These are phyloP conservation scores for Narcine bancroftii DNA, from an alignment of 2,113 vertebrate genomes.

Conservation along the genomic window DNA sequence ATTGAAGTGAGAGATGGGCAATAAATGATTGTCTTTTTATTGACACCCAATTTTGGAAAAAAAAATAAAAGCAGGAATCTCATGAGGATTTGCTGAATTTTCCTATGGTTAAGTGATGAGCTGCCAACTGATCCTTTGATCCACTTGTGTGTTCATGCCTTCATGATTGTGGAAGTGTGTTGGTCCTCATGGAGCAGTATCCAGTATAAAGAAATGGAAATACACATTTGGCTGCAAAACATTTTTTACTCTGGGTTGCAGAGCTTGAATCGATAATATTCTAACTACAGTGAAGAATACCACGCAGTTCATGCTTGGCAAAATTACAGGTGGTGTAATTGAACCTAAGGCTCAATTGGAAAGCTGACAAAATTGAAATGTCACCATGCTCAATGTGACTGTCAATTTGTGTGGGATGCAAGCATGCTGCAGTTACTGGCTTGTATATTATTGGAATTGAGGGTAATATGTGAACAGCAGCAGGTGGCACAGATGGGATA, in stretches of 20 bases:
- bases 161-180: not conserved
- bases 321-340: not conserved
- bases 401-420: constrained; percentile 32
- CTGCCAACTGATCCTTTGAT: not conserved
- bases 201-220: not conserved
- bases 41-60: too few relatives aligned
- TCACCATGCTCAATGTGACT: constrained; percentile 29
- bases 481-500: constrained; percentile 16
- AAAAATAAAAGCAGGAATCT: too few relatives aligned
- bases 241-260: not conserved
- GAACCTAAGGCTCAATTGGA: constrained; percentile 27
- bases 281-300: not conserved
- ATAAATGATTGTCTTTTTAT: too few relatives aligned
- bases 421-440: constrained; percentile 24
- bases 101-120: not conserved
- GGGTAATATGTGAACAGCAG: constrained; percentile 24
- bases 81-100: not conserved
- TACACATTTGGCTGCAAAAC: not conserved
- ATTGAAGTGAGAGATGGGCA: too few relatives aligned
- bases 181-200: not conserved
- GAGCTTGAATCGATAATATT: not conserved
- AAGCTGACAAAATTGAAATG: constrained; percentile 34
- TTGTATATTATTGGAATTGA: constrained; percentile 22
- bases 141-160: not conserved
- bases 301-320: not conserved